These are phyloP conservation scores for Merluccius polli DNA, from an alignment of 2,797 vertebrate genomes.

Conservation along the genomic window DNA sequence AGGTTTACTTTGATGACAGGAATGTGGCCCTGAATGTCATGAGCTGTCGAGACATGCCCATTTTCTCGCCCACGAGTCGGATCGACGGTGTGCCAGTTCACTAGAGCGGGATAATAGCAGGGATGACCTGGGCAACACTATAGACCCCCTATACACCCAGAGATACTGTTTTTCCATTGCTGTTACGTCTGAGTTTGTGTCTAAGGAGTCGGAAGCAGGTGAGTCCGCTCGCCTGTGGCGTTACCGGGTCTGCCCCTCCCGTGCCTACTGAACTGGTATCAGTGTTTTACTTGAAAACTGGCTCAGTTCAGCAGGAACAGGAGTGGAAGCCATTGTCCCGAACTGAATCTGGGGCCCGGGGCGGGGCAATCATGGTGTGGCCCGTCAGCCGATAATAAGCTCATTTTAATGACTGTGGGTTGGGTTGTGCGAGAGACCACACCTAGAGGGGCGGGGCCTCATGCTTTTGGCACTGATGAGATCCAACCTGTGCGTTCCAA, in stretches of 20 bases:
- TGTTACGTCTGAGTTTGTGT: not conserved
- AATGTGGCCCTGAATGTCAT: slow-evolving; percentile 61
- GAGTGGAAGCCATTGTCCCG: slow-evolving; percentile 74
- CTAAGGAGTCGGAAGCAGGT: not conserved
- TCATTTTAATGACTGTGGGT: not conserved
- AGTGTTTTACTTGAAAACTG: slow-evolving; percentile 83
- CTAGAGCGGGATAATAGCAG: slow-evolving; percentile 10
- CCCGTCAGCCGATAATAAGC: not conserved
- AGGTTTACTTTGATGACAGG: slow-evolving; percentile 43
- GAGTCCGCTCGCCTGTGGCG: not conserved
- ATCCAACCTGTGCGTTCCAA: slow-evolving; percentile 28
- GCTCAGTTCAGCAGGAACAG: slow-evolving; percentile 99
- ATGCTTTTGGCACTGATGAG: slow-evolving; percentile 39
- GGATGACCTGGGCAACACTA: not conserved
- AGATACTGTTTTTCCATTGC: not conserved
- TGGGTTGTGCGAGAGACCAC: not conserved
- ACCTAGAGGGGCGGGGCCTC: not conserved
- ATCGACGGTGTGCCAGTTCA: slow-evolving; percentile 15
- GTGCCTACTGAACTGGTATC: slow-evolving; percentile 88
- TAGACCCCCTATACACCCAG: slow-evolving; percentile 9
- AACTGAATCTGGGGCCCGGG: not conserved
- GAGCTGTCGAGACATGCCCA: slow-evolving; percentile 42
- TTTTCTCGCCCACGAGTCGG: slow-evolving; percentile 33
- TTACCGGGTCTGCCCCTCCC: slow-evolving; percentile 68
- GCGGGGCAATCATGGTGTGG: not conserved